phyloP scores from a whole-genome alignment of 2,113 vertebrate genomes.

The Brachypodius melanocephalos region DNA sequence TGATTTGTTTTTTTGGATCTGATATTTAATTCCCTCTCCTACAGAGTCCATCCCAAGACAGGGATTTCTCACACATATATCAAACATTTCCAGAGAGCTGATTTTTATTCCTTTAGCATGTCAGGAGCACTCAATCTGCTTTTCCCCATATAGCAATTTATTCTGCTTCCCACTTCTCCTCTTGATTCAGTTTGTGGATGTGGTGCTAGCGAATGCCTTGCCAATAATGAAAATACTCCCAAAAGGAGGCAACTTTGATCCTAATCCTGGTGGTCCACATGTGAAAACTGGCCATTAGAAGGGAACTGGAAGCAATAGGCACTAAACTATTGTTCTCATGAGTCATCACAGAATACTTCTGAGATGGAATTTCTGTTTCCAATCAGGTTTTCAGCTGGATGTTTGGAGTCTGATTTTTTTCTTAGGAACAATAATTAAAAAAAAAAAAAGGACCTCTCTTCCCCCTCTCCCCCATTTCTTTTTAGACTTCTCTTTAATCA shows the following conservation, averaged over 20 bases:
- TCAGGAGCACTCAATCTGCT: neutral
- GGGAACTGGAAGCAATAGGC: conserved; percentile 46
- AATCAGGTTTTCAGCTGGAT: conserved; percentile 21
- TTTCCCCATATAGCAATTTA: conserved; percentile 1
- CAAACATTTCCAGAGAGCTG: neutral
- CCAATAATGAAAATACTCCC: conserved; percentile 22
- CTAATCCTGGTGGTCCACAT: conserved; percentile 42
- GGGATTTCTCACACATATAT: neutral
- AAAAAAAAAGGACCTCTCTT: neutral
- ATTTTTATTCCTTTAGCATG: neutral
- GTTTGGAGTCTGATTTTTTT: neutral
- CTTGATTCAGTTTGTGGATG: neutral
- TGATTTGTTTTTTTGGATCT: neutral
- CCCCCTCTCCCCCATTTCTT: neutral
- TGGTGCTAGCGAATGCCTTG: neutral
- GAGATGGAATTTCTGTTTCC: conserved; percentile 35
- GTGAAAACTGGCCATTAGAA: conserved; percentile 16
- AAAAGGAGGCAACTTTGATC: conserved; percentile 35
- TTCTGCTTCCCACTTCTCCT: neutral
- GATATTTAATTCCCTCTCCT: neutral
- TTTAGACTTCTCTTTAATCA: neutral
- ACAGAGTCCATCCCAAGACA: neutral
- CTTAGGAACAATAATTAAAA: neutral
- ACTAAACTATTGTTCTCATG: conserved; percentile 31
- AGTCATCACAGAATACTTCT: neutral